A percentile compares a stretch with the other conserved stretches of the same genome.
Conservation (phyloP, 2,888 invertebrate genomes). For the Athalia rosae region DNA sequence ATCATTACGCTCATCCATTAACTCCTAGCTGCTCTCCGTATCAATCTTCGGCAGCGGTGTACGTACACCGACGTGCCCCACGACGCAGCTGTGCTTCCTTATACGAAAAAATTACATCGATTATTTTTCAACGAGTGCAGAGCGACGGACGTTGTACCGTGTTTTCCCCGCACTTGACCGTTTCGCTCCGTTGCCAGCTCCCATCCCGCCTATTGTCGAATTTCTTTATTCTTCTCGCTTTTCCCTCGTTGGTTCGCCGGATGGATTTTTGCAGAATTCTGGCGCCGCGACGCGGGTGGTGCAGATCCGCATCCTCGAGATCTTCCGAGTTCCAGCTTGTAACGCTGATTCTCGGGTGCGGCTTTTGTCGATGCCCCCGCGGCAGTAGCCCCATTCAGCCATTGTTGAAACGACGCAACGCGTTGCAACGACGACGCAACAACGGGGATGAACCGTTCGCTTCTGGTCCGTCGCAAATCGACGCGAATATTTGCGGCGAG, state of each 20-base stretch:
- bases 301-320: slow-evolving; percentile 46
- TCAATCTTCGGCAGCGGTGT: no score
- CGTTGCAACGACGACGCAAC: slow-evolving; percentile 29
- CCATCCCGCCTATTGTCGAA: not conserved
- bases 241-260: slow-evolving; percentile 8
- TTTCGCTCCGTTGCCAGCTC: not conserved
- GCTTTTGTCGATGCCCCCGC: slow-evolving; percentile 41
- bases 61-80: no score
- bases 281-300: slow-evolving; percentile 62
- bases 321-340: slow-evolving; percentile 31
- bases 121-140: no score
- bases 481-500: slow-evolving; percentile 21
- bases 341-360: not conserved
- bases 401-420: slow-evolving; percentile 57
- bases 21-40: no score
- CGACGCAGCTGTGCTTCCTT: no score
- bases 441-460: not conserved
- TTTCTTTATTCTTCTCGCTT: slow-evolving; percentile 1
- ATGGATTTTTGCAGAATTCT: slow-evolving; percentile 53
- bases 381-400: slow-evolving; percentile 48
- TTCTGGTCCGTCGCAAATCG: slow-evolving; percentile 26
- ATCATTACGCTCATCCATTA: no score
- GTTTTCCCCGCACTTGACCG: no score
- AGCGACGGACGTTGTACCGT: no score
- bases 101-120: no score